Conservation (phyloP, 1,140 invertebrate genomes). For the Lerema accius region DNA sequence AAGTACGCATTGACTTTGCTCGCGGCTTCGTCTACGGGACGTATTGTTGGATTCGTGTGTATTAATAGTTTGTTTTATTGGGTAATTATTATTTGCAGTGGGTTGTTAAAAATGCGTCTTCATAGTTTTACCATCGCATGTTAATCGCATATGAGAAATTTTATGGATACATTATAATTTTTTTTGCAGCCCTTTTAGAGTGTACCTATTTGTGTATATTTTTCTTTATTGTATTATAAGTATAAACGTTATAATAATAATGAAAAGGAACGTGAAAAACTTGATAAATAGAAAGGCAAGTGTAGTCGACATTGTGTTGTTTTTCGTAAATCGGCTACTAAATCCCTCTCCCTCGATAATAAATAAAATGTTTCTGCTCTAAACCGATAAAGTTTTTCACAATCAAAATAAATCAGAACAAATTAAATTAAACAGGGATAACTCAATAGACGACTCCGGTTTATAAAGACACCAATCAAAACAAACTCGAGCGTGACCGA, state of each 20-base stretch:
- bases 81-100: not conserved
- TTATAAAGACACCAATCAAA: constrained; percentile 64
- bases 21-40: constrained; percentile 34
- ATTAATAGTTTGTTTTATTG: not conserved
- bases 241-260: too few species aligned
- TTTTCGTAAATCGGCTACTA: not conserved
- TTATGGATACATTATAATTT: too few species aligned
- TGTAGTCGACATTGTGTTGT: not conserved
- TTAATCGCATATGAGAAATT: too few species aligned
- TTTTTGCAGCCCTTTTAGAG: too few species aligned
- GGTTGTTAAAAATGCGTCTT: too few species aligned
- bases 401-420: constrained; percentile 33
- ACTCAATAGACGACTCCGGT: constrained; percentile 60
- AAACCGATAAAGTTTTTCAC: constrained; percentile 33
- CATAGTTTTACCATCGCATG: too few species aligned
- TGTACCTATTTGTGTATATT: too few species aligned
- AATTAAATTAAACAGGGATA: constrained; percentile 42
- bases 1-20: constrained; percentile 52
- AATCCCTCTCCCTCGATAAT: constrained; percentile 31
- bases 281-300: not conserved
- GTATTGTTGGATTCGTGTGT: constrained; percentile 31
- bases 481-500: constrained; percentile 59
- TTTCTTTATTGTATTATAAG: too few species aligned
- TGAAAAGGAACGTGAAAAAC: not conserved
- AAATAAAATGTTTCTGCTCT: constrained; percentile 32